These are phyloP conservation scores for Portunus trituberculatus DNA, from an alignment of 1,140 invertebrate genomes.

Conservation along the genomic window DNA sequence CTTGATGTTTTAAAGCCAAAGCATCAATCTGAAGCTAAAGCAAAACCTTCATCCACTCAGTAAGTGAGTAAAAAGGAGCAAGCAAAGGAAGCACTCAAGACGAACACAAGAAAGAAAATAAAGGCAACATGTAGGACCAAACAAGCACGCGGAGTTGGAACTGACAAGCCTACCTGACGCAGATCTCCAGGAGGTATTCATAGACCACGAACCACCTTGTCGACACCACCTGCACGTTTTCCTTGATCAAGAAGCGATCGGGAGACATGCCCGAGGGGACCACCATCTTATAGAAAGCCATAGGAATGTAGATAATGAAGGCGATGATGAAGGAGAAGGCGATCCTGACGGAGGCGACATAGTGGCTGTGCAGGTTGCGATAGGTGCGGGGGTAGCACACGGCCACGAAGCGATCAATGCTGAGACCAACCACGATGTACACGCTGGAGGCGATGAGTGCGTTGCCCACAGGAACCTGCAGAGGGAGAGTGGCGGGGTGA, in stretches of 20 bases:
- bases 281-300: conserved; percentile 79
- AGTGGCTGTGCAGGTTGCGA: conserved; percentile 80
- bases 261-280: conserved; percentile 38
- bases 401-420: conserved; percentile 81
- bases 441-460: conserved; percentile 81
- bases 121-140: neutral
- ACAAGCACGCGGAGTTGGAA: neutral
- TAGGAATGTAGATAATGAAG: conserved; percentile 80
- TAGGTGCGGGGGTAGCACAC: conserved; percentile 81
- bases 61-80: too few species aligned
- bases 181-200: conserved; percentile 73
- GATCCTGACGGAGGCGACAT: conserved; percentile 79
- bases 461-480: conserved; percentile 80
- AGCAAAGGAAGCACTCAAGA: neutral
- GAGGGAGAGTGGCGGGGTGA: neutral
- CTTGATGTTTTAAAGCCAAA: too few species aligned
- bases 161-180: conserved; percentile 57
- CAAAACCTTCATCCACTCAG: neutral
- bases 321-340: conserved; percentile 79
- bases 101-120: neutral
- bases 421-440: conserved; percentile 81
- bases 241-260: conserved; percentile 54
- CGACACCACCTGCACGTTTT: conserved; percentile 46
- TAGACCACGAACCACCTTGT: conserved; percentile 65
- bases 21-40: too few species aligned